Evolutionary conservation across 2,113 vertebrate genomes (phyloP), one percentile per base, ranked within the genome.

Genomic region (Lanius ludovicianus): DNA sequence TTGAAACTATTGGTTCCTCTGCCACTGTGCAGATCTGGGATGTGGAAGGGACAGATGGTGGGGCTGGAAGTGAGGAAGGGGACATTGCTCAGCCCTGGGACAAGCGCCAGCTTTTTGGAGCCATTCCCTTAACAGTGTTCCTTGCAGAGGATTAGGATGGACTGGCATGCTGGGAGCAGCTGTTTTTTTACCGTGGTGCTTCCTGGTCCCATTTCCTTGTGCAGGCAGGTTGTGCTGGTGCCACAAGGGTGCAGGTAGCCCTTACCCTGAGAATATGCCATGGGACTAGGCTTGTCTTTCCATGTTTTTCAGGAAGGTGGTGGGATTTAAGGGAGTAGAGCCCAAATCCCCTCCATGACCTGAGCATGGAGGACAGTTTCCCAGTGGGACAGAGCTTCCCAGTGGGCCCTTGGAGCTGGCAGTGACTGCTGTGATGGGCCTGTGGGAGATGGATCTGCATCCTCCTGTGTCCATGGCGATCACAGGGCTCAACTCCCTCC

Each of bases 381-480:
- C 63, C 33, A 15, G 23, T 77, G 49, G 35, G 53, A 24, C 63
- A 59, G 39, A 87, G 57, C 35, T 47, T 81, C 31, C 39, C 24
- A 53, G 10, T 10, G 13, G 27, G 47, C 64, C 28, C 33, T 59
- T 25, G 53, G 50, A 77, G 24, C 27, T 0, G 0, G 19, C 7
- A 7, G 44, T 57, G 82, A 3, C 73, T 5, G 7, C 41, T 7
- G 0, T 23, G 37, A 5, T 59, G 52, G 62, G n/a, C 22, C 3
- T 3, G 8, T 30, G 33, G 35, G 42, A 81, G 28, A 15, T 22
- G 37, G 13, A 52, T 31, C 37, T 74, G 21, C 12, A 23, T 81
- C 46, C 11, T 1, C 19, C 30, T 2, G 1, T 49, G 31, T 44
- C 49, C 0, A 0, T 57, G 53, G 57, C 0, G 0, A 4, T 53